Base-by-base conservation (phyloP, 1,140 invertebrate genomes). In the Charaxes varanes region DNA sequence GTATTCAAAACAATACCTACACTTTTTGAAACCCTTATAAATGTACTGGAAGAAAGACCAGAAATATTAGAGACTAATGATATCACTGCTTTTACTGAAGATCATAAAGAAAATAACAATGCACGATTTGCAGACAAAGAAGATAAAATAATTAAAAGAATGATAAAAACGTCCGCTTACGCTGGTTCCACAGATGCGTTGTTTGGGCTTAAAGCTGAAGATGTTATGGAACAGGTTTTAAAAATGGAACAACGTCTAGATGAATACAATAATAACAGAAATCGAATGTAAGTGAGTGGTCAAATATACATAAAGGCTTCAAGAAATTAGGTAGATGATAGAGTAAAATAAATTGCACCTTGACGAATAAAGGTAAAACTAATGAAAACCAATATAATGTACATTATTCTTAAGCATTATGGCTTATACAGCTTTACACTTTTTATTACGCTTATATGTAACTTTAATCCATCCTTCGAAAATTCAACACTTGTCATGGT, bases 61-160 rank as follows among this genome's bases (percentile, higher is more conserved):
- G 54, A 63, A 54, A 53, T 66, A 24, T 41, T 68, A 19, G 66
- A 70, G 41, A 53, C 36, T 30, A 41, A 67, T 23, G 53, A 70
- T 16, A 26, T 48, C 18, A 41, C 36, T 2, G 40, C 49, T 2
- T 53, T 57, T 18, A 49, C 28, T 11, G 43, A 32, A 27, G 47
- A 58, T 23, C n/a, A n/a, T n/a, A n/a, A n/a, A n/a, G 7, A 12
- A 12, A 23, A 22, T 19, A 15, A 40, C 6, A 41, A 31, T 26
- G 15, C 28, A 6, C 15, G n/a, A n/a, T n/a, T 38, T 31, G 6
- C 34, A 11, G 7, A 21, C 5, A 16, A 12, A 13, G 15, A 17
- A 21, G 8, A 41, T 12, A 21, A 41, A 13, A 24, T 5, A 14
- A 16, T 36, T 4, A 22, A 28, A 28, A 35, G 8, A n/a, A 7